These are phyloP conservation scores for Tenualosa ilisha DNA, from an alignment of 2,797 vertebrate genomes.

Conservation along the genomic window DNA sequence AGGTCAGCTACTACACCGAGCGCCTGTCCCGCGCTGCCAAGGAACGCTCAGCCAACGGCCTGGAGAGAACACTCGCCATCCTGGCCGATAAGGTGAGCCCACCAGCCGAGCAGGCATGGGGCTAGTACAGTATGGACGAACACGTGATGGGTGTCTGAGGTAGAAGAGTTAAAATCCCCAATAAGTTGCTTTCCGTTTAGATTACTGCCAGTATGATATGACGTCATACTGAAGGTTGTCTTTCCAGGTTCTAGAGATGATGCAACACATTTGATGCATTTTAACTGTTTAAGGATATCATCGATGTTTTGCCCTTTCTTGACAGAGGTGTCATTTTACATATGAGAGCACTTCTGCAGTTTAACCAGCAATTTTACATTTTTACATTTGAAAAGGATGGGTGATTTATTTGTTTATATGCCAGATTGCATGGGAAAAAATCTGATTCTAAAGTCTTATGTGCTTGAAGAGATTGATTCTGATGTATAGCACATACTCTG, in stretches of 20 bases:
- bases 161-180: too few relatives aligned
- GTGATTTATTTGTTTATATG: background rate
- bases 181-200: background rate
- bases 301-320: too few relatives aligned
- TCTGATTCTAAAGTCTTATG: background rate
- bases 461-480: background rate
- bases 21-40: slow-evolving; percentile 93
- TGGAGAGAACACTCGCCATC: slow-evolving; percentile 92
- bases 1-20: slow-evolving; percentile 98
- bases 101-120: background rate
- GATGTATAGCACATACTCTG: background rate
- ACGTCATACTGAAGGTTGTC: too few relatives aligned
- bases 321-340: too few relatives aligned
- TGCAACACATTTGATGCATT: too few relatives aligned
- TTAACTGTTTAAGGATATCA: too few relatives aligned
- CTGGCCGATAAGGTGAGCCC: slow-evolving; percentile 90
- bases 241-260: too few relatives aligned
- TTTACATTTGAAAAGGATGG: background rate
- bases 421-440: background rate
- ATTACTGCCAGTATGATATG: background rate
- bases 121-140: too few relatives aligned
- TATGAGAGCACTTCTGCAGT: too few relatives aligned
- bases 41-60: slow-evolving; percentile 90
- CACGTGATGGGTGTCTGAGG: too few relatives aligned
- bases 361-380: too few relatives aligned